Base-by-base conservation (phyloP, 2,888 invertebrate species). In the Autographa gamma region DNA sequence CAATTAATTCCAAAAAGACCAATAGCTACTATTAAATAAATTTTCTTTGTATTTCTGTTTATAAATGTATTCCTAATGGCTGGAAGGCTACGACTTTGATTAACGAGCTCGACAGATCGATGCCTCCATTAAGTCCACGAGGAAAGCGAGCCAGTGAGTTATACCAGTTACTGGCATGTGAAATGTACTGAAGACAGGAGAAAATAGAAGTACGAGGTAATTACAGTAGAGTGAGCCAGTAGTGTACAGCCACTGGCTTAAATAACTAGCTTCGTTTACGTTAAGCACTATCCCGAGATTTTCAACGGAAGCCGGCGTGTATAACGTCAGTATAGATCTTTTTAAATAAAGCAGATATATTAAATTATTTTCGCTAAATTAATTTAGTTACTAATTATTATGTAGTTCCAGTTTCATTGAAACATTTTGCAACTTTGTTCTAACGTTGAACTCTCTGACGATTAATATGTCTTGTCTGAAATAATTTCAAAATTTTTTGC, bases 81-180 rank as follows among this genome's bases (percentile, higher is more conserved):
- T 68, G 43, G 19, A 19, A 67, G 19, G 19, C 54, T 13, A 59
- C 62, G 60, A 60, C 61, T 63, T 60, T 79, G 69, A 72, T 80
- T 60, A 60, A 70, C 66, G 70, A 73, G 62, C 52, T 61, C 25
- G 43, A 59, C 31, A 60, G 60, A 76, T 80, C 77, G 70, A 80
- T 79, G 43, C 61, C 31, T 60, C 59, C 48, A 66, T 68, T 70
- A 71, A 38, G 19, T 63, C 14, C 63, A 31, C 8, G 0, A 18
- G 54, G 54, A 25, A 56, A 56, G 54, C 19, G 54, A 56, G 54
- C 13, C 54, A 56, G 25, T 56, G 48, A 48, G 48, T 48, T 48
- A 48, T 48, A 34, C 5, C n/a, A 19, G 54, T 56, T 25, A 56
- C 19, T 56, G 25, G 54, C 54, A 56, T 56, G 19, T 56, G 13